Evolutionary conservation across 1,140 invertebrate genomes (phyloP), one percentile per base, ranked within the genome.

Genomic region (Arion vulgaris): DNA sequence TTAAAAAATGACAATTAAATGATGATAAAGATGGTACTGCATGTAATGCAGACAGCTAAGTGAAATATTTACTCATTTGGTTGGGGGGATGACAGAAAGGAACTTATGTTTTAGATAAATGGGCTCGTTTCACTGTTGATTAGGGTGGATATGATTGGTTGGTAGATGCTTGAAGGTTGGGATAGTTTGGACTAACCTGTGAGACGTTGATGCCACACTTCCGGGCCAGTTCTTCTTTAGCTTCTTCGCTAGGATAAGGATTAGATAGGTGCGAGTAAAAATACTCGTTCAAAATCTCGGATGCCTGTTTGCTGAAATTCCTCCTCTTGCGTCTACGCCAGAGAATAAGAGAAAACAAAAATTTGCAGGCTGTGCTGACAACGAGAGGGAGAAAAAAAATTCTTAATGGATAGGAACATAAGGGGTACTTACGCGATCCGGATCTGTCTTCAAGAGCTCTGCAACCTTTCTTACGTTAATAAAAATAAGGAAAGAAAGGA

Each of bases 221-320:
- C 91, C 98, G 95, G n/a, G 99, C 99, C 91, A 99, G 93, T 92
- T 99, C 98, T 93, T 99, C 99, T 93, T 99, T 99, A 71, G 98
- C 98, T 93, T 99, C 99, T 94, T 99, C 99, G 90, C 97, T 98
- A 79, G 99, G 99, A 94, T 99, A 99, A 32, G 99, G 99, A 94
- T 99, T 99, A 92, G 97, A 98, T 86, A 99, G 94, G 93, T 99
- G 98, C 85, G 98, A 99, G 94, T 99, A 99, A 93, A 99, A 99
- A 93, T 99, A 99, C 93, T 99, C 98, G 93, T 99, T 99, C 87
- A 99, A 94, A 88, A 99, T 98, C 94, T 99, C 99, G 19, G 98
- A 99, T 34, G 99, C 98, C 93, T 99, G 98, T 94, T 99, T 99
- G 94, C 97, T 99, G 93, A 99, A 99, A 94, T 99, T 99, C 88